These are phyloP conservation scores for Erinaceus europaeus DNA, from an alignment of 2,113 vertebrate species.

Conservation along the genomic window DNA sequence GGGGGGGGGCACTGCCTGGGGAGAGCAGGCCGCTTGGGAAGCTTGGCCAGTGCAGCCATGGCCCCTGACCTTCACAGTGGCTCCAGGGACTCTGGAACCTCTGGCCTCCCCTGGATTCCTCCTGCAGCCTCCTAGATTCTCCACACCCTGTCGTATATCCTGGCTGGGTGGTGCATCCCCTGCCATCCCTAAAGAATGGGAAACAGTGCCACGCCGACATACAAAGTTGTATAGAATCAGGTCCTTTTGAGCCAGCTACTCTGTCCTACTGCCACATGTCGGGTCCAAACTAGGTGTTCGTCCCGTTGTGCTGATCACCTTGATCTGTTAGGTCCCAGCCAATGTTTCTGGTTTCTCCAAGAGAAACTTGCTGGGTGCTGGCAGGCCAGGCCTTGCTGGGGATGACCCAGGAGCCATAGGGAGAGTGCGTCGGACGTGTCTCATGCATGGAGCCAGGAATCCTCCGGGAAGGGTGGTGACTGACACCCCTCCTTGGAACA, in stretches of 20 bases:
- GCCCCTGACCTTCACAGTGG: not conserved
- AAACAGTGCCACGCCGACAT: too few species aligned
- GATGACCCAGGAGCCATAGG: not conserved
- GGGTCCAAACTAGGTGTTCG: not conserved
- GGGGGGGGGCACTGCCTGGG: too few species aligned
- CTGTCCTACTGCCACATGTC: not conserved
- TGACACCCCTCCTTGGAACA: too few species aligned
- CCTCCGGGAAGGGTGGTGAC: too few species aligned
- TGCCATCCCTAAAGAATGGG: too few species aligned
- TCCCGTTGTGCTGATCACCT: not conserved
- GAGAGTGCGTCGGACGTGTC: fast-evolving
- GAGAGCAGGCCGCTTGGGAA: not conserved
- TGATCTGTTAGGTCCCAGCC: not conserved
- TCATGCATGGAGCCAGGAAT: not conserved
- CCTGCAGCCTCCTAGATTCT: not conserved
- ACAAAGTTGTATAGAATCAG: too few species aligned
- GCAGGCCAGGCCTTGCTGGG: not conserved
- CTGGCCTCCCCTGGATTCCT: not conserved
- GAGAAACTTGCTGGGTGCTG: not conserved
- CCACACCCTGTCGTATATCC: too few species aligned
- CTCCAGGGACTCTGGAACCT: not conserved
- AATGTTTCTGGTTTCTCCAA: not conserved
- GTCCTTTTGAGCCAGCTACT: not conserved
- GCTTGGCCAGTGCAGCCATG: not conserved
- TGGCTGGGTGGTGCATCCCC: too few species aligned